phyloP scores from a whole-genome alignment of 2,797 vertebrate species.

The Chaenodraco wilsoni region DNA sequence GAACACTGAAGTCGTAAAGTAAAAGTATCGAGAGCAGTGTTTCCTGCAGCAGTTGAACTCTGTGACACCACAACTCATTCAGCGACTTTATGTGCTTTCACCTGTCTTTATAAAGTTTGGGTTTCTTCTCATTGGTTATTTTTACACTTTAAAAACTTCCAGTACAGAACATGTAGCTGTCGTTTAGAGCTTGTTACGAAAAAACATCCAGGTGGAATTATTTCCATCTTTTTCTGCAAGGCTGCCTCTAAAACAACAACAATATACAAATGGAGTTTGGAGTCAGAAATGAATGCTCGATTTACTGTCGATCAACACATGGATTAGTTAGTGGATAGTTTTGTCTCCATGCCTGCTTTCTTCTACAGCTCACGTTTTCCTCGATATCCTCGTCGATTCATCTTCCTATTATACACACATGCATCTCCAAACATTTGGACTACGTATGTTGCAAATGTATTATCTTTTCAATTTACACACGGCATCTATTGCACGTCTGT shows the following conservation, averaged over 20 bases:
- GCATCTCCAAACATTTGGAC: too few relatives aligned
- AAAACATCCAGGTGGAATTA: not conserved
- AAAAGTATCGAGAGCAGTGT: not conserved
- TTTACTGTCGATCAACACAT: not conserved
- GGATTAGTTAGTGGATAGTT: not conserved
- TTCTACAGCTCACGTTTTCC: not conserved
- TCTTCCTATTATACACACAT: too few relatives aligned
- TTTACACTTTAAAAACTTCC: not conserved
- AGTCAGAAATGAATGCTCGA: not conserved
- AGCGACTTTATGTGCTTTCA: not conserved
- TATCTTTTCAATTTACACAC: too few relatives aligned
- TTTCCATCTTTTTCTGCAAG: too few relatives aligned
- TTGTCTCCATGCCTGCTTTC: not conserved
- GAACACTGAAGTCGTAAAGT: not conserved
- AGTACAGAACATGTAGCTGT: too few relatives aligned
- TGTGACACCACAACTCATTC: not conserved
- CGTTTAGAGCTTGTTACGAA: not conserved
- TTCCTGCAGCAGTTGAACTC: slow-evolving; percentile 15
- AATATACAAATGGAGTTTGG: not conserved
- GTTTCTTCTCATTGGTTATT: not conserved
- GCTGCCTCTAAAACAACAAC: too few relatives aligned
- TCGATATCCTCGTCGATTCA: too few relatives aligned
- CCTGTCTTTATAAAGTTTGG: not conserved
- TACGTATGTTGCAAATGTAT: too few relatives aligned
- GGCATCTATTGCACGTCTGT: too few relatives aligned